Conservation (phyloP, 2,797 vertebrate genomes). For the Enoplosus armatus region DNA sequence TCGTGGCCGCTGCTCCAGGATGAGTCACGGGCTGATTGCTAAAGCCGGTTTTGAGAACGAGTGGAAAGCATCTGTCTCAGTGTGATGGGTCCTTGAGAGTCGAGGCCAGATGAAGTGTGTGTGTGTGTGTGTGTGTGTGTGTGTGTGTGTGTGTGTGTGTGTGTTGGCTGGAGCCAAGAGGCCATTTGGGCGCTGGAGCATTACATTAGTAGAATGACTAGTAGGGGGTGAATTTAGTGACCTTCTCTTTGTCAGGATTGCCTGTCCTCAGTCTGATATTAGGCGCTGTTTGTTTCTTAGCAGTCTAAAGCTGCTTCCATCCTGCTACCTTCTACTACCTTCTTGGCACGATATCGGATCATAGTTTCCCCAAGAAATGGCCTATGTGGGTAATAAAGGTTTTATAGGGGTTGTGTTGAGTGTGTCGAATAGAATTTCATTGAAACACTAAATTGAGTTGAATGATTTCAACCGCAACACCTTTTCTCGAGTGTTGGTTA, state of each 20-base stretch:
- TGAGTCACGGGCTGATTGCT: constrained; percentile 54
- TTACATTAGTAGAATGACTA: constrained; percentile 42
- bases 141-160: too few species aligned
- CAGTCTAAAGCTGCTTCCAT: constrained; percentile 8
- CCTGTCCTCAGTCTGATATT: constrained; percentile 33
- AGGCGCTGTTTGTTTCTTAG: constrained; percentile 24
- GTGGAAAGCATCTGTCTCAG: constrained; percentile 59
- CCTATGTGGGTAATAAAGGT: neutral
- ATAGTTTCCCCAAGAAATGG: neutral
- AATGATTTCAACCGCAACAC: neutral
- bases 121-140: too few species aligned
- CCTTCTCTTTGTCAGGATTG: constrained; percentile 33
- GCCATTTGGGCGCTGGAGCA: constrained; percentile 22
- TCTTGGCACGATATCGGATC: too few species aligned
- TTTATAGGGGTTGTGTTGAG: neutral
- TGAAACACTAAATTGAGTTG: neutral
- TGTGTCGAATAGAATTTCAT: neutral
- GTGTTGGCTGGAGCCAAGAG: constrained; percentile 28
- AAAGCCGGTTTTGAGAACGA: constrained; percentile 43
- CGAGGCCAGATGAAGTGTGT: constrained; percentile 49
- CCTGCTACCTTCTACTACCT: neutral
- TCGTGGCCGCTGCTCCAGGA: constrained; percentile 28
- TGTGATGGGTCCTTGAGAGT: constrained; percentile 52
- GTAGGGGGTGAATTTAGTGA: constrained; percentile 16
- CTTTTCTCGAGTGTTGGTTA: neutral